phyloP scores from a whole-genome alignment of 2,113 vertebrate genomes.

The Ptilonorhynchus violaceus region DNA sequence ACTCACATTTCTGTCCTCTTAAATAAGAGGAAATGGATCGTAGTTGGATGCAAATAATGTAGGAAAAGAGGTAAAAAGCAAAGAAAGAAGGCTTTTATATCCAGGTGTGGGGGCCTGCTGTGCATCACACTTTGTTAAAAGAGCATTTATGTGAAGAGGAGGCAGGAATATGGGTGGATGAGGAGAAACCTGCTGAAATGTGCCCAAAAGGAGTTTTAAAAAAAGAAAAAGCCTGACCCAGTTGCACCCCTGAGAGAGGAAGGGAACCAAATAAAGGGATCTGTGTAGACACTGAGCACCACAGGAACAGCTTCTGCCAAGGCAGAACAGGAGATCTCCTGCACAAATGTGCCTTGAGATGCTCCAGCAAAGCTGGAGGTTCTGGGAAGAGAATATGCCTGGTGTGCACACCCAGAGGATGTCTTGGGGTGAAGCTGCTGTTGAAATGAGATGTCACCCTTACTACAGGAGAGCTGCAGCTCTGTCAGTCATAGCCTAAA shows the following conservation, averaged over 20 bases:
- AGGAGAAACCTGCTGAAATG: background rate
- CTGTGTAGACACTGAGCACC: background rate
- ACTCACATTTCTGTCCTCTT: slow-evolving; percentile 53
- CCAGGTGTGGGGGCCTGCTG: background rate
- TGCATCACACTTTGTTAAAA: background rate
- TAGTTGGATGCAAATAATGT: background rate
- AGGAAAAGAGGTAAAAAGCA: background rate
- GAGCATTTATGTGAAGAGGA: background rate
- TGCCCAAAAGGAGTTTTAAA: background rate
- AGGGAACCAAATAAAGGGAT: background rate
- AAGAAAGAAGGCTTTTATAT: background rate
- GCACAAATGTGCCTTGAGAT: background rate
- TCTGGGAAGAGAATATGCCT: background rate
- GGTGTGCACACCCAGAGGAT: background rate
- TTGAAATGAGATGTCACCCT: background rate
- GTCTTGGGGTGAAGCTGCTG: background rate
- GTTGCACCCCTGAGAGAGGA: background rate
- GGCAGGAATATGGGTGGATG: background rate
- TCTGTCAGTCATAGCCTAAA: background rate
- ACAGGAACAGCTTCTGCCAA: background rate
- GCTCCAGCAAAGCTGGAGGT: background rate
- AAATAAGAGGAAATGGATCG: slow-evolving; percentile 37
- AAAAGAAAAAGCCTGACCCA: background rate
- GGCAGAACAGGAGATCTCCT: background rate
- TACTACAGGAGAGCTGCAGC: background rate